Base-by-base conservation (phyloP, 2,888 invertebrate genomes). In the Stenolophus ochropezus region DNA sequence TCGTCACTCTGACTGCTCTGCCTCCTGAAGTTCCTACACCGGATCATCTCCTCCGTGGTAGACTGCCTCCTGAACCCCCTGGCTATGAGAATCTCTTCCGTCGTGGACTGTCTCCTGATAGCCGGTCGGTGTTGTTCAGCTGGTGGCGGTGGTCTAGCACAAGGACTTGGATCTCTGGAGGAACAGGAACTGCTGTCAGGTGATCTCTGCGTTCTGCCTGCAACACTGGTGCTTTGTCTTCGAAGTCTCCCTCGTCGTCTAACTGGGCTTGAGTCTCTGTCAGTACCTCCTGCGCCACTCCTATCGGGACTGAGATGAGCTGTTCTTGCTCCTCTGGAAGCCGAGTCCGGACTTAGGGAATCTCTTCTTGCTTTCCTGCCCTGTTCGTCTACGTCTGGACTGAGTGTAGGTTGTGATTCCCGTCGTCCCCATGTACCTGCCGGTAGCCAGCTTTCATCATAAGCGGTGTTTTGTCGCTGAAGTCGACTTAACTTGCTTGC, bases 41-140 rank as follows among this genome's bases (percentile, higher is more conserved):
- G 92, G 18, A 97, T 97, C 96, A 97, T 97, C 89, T 97, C 97
- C 87, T 97, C 97, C 0, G 96, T 97, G 5, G 97, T 97, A 2
- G 96, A 96, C 87, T 97, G 97, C 11, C 97, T 92, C 0, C 97
- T 92, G 88, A 97, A 97, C 1, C 97, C 97, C 79, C 96, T 92
- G 0, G 97, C 96, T 86, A 97, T 97, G 51, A 97, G 90, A 86
- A 97, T 97, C 89, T 97, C 97, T 88, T 97, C 96, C 0, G 97
- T 97, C 11, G 97, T 97, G 25, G 96, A 96, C 90, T 97, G 97
- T 82, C 97, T 91, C 82, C 97, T 91, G 82, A 96, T 95, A 84
- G 95, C 93, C 5, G 96, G 95, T 49, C 94, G 91, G 85, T 94
- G 92, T 2, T 91, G 91, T 56, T 92, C 92, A 0, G 89, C 86